Percentiles rank a stretch among this genome's conserved stretches.
Conservation (phyloP, 2,113 vertebrate species). For the Origma solitaria region DNA sequence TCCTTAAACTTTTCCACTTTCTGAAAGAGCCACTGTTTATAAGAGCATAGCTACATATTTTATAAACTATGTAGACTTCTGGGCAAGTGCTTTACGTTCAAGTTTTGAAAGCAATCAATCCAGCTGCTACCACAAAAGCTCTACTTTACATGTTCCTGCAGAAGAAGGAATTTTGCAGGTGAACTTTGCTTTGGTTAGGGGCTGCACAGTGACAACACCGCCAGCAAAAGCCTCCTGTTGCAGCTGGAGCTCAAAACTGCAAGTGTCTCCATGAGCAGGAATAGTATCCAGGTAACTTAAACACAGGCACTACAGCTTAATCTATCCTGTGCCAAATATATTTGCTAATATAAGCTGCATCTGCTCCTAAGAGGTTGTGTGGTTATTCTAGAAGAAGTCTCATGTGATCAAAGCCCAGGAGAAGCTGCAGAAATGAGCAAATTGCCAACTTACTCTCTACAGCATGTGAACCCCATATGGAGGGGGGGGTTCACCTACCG, state of each 20-base stretch:
- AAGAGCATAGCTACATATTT: neutral
- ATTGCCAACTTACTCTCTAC: neutral
- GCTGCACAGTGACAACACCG: neutral
- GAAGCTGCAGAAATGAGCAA: neutral
- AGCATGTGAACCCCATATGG: neutral
- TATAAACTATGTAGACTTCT: neutral
- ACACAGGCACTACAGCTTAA: neutral
- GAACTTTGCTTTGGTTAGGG: neutral
- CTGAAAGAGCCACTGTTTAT: neutral
- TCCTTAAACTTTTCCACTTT: neutral
- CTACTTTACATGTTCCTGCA: neutral
- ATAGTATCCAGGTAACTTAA: neutral
- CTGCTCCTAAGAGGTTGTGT: neutral
- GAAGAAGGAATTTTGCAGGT: neutral
- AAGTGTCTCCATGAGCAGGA: neutral
- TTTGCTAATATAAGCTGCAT: neutral
- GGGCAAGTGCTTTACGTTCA: neutral
- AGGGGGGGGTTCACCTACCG: neutral
- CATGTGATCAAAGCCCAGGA: neutral
- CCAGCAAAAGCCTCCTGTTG: neutral
- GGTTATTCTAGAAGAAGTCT: neutral
- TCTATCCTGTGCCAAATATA: neutral
- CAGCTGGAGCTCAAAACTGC: neutral
- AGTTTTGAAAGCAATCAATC: neutral
- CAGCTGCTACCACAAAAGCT: neutral